These are phyloP conservation scores for Ethmia dodecea DNA, from an alignment of 2,888 invertebrate genomes.

Conservation along the genomic window DNA sequence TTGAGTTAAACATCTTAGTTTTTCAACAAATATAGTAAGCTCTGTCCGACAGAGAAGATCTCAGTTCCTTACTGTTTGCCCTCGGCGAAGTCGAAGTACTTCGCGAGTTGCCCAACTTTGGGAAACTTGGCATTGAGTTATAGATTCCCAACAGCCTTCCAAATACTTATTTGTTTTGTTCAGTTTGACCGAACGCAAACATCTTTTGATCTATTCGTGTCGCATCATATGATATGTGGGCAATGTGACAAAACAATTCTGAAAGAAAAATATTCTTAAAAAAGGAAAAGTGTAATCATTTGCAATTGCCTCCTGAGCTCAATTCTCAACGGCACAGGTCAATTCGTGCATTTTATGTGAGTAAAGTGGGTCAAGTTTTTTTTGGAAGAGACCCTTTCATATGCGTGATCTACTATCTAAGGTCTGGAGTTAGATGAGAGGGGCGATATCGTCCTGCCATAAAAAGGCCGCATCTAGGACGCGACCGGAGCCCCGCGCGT, in stretches of 20 bases:
- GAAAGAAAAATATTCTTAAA: too few species aligned
- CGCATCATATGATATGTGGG: too few species aligned
- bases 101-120: slow-evolving; percentile 60
- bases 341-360: slow-evolving; percentile 40
- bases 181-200: slow-evolving; percentile 65
- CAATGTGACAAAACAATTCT: too few species aligned
- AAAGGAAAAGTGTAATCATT: too few species aligned
- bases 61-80: slow-evolving; percentile 50
- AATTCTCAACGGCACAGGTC: slow-evolving; percentile 26
- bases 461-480: slow-evolving; percentile 66
- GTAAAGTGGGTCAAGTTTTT: slow-evolving; percentile 59
- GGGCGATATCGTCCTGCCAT: slow-evolving; percentile 66
- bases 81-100: slow-evolving; percentile 54
- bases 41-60: too few species aligned
- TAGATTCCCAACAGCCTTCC: slow-evolving; percentile 70
- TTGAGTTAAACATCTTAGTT: too few species aligned
- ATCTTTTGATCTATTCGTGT: slow-evolving; percentile 40
- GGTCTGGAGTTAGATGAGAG: slow-evolving; percentile 60
- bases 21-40: too few species aligned
- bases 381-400: slow-evolving; percentile 44
- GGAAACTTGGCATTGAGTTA: slow-evolving; percentile 73
- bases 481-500: slow-evolving; percentile 40
- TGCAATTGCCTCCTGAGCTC: neutral
- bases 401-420: slow-evolving; percentile 66
- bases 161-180: slow-evolving; percentile 72